Conservation (phyloP, 1,140 invertebrate genomes). For the Trichonephila inaurata region DNA sequence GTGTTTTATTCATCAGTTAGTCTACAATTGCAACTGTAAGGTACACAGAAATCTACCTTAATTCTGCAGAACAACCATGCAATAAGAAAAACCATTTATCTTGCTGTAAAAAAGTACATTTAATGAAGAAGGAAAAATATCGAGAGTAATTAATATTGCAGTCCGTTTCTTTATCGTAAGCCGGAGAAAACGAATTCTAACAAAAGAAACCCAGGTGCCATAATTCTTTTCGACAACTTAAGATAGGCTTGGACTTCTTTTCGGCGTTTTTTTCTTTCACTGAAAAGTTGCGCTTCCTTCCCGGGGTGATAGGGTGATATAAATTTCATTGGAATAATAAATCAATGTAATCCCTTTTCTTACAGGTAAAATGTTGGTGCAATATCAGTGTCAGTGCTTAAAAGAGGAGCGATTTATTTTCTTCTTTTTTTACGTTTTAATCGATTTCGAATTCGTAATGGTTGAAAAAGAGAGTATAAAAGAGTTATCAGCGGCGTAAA, state of each 20-base stretch:
- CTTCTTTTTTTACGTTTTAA: neutral
- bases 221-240: conserved; percentile 18
- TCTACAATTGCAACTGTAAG: too few relatives aligned
- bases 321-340: conserved; percentile 10
- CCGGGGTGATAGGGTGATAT: neutral
- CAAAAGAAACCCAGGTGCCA: neutral
- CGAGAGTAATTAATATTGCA: neutral
- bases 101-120: neutral
- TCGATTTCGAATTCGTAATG: too few relatives aligned
- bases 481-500: too few relatives aligned
- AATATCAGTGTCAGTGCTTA: conserved; percentile 21
- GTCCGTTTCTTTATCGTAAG: neutral
- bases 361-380: neutral
- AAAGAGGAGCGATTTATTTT: neutral
- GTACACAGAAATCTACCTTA: neutral
- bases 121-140: neutral
- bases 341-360: neutral
- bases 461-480: too few relatives aligned
- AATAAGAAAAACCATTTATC: neutral
- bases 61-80: neutral
- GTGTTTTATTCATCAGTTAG: too few relatives aligned
- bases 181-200: neutral
- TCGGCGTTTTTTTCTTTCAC: neutral
- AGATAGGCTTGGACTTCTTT: neutral
- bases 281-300: neutral